Percentiles rank a stretch among this genome's conserved stretches.
Evolutionary conservation across 2,888 invertebrate species (phyloP).

Genomic region (Philereme vetulata): DNA sequence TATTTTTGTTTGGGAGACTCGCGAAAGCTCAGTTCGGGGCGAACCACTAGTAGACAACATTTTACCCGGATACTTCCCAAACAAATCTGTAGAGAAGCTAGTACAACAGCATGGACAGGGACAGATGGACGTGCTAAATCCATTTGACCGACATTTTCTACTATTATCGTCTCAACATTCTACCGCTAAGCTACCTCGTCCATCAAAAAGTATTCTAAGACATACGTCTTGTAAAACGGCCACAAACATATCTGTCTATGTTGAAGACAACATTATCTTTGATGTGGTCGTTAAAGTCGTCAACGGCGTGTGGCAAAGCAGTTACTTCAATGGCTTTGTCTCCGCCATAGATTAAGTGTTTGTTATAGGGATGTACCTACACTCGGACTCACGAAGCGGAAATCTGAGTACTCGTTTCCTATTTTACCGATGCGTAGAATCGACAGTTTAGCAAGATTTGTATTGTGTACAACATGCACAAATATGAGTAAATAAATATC

Average conservation of each 20-base stretch:
- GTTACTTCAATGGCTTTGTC: constrained; percentile 35
- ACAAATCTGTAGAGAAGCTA: too few relatives aligned
- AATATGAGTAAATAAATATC: too few relatives aligned
- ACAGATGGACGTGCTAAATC: neutral
- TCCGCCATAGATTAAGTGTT: constrained; percentile 28
- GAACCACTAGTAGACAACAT: too few relatives aligned
- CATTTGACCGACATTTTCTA: constrained; percentile 2
- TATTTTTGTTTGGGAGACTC: too few relatives aligned
- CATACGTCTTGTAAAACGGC: constrained; percentile 20
- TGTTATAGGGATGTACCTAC: constrained; percentile 16
- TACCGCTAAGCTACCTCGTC: constrained; percentile 10
- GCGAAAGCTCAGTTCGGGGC: too few relatives aligned
- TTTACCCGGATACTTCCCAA: too few relatives aligned
- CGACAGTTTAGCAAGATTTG: too few relatives aligned
- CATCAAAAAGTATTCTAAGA: constrained; percentile 20
- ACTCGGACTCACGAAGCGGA: neutral
- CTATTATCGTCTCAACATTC: constrained; percentile 1
- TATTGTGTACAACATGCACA: too few relatives aligned
- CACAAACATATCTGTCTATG: constrained; percentile 6
- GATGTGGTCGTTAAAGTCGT: constrained; percentile 37
- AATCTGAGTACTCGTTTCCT: too few relatives aligned
- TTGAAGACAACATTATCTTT: constrained; percentile 33
- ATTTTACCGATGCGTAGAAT: too few relatives aligned
- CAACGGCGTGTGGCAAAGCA: constrained; percentile 30
- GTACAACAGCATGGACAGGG: neutral